Conservation (phyloP, 35 echinoderm and acorn worm genomes). For the Ptychodera flava region DNA sequence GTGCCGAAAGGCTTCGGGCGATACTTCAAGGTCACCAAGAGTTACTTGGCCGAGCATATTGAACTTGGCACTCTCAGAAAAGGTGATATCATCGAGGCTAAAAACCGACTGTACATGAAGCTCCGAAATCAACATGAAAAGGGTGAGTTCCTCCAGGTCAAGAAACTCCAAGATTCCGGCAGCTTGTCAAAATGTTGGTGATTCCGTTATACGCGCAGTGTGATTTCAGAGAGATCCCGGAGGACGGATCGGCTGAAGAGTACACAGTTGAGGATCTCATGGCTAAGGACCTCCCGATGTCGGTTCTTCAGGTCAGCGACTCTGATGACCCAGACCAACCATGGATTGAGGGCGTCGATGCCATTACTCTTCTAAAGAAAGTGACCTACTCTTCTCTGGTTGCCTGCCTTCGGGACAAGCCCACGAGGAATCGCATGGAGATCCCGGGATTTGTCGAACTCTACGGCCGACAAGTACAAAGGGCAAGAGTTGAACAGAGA, state of each 20-base stretch:
- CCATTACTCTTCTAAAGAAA: not conserved
- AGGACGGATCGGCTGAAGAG: not conserved
- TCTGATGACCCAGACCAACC: not conserved
- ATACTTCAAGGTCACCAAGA: not conserved
- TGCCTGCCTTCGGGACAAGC: not conserved
- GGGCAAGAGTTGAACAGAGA: not conserved
- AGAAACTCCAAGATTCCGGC: too few relatives aligned
- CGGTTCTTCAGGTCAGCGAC: not conserved
- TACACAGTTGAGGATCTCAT: not conserved
- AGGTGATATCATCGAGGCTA: not conserved
- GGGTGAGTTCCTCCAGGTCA: too few relatives aligned
- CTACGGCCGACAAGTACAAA: not conserved
- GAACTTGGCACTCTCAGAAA: not conserved
- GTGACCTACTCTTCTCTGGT: not conserved
- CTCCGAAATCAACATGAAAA: too few relatives aligned
- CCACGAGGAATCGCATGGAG: not conserved
- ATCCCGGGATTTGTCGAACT: not conserved
- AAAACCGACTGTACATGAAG: not conserved
- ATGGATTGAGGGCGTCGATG: not conserved
- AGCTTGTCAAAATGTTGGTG: too few relatives aligned
- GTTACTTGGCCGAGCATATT: not conserved
- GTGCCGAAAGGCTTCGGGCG: not conserved
- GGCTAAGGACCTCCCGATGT: not conserved
- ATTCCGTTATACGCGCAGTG: not conserved
- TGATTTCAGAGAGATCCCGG: not conserved